Evolutionary conservation across 2,888 invertebrate genomes (phyloP), one percentile per base, ranked within the genome.

Genomic region (Helleia helle): DNA sequence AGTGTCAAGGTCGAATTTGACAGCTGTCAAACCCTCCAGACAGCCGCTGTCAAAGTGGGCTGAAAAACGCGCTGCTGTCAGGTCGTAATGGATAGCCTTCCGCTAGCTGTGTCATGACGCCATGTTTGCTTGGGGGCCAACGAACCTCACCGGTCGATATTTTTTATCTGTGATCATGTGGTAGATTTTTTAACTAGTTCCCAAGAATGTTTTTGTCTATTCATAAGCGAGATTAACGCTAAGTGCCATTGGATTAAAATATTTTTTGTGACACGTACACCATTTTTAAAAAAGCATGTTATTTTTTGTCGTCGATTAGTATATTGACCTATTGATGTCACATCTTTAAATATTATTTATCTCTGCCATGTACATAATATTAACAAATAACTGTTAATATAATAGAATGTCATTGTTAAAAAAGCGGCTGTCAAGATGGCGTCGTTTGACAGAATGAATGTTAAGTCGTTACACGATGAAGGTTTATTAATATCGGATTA

Each of bases 41-140:
- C 57, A 51, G 54, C 48, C 47, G 49, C 63, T 71, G 75, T 73
- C 71, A 69, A 58, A 55, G 46, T 48, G 50, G 57, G 52, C 57
- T 66, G 73, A 75, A 77, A 77, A 79, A 74, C 70, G 75, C 62
- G 52, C 63, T 56, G 65, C 68, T 71, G 75, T 71, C 80, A 69
- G 53, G 52, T 51, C 50, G 67, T 81, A 76, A 81, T 80, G 77
- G 79, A 81, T 83, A 65, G 75, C 68, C 61, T 64, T 61, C 68
- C 71, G 62, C 40, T 49, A 46, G 38, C 43, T 40, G 45, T 46
- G 48, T 47, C 49, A 47, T 45, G 61, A 51, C 51, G 61, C 70
- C 68, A 69, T 68, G 52, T 64, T 65, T 63, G 61, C 58, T 53
- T 38, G 48, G 56, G 54, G 72, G 69, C 59, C 70, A 60, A 53